Conservation (phyloP, 2,113 vertebrate species). For the Zosterops lateralis region DNA sequence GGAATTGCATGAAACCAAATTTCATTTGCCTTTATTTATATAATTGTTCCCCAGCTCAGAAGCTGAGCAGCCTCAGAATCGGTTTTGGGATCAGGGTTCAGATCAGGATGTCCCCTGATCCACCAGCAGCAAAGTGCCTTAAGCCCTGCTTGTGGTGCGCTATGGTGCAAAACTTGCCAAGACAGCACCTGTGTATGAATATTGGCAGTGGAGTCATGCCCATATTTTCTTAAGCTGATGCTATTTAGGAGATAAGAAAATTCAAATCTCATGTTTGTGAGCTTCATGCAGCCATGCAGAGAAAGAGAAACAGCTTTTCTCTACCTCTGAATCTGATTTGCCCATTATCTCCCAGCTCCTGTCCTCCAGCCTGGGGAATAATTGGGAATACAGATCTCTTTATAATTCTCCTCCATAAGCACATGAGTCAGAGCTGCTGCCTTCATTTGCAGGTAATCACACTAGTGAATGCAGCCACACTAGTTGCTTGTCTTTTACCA, state of each 20-base stretch:
- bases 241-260: background rate
- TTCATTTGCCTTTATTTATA: background rate
- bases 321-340: conserved; percentile 14
- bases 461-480: conserved; percentile 24
- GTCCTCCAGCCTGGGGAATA: background rate
- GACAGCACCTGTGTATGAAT: background rate
- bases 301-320: conserved; percentile 1
- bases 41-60: background rate
- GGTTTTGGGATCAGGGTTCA: background rate
- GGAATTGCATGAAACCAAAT: background rate
- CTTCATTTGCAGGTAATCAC: conserved; percentile 58
- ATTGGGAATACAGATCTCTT: conserved; percentile 32
- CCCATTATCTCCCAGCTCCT: conserved; percentile 44
- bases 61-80: background rate
- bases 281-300: background rate
- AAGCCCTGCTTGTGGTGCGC: background rate
- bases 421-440: conserved; percentile 52
- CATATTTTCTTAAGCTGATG: background rate
- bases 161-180: background rate
- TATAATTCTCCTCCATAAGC: conserved; percentile 52
- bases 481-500: conserved; percentile 1
- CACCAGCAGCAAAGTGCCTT: background rate
- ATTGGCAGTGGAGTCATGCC: background rate
- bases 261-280: background rate
- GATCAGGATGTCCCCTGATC: background rate